Evolutionary conservation across 92 coral and sea anemone species (phyloP).

Genomic region (Nematostella vectensis): DNA sequence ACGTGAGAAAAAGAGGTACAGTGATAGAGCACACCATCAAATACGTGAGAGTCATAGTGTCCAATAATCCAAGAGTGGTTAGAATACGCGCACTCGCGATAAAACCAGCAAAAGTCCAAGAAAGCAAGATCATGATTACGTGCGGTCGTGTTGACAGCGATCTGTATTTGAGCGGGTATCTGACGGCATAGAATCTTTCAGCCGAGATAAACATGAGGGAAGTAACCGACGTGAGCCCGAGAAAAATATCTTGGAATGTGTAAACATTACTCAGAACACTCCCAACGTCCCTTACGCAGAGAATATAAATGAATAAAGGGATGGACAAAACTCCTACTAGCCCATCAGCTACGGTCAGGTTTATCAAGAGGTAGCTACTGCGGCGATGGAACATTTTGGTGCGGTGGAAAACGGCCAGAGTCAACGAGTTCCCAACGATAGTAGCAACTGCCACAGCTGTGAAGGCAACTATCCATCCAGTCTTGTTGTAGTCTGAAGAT

Average conservation of each 20-base stretch:
- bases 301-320: conserved; percentile 18
- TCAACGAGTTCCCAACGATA: conserved; percentile 18
- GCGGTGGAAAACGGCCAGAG: conserved; percentile 13
- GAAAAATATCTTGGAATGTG: conserved; percentile 22
- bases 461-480: conserved; percentile 20
- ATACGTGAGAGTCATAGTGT: conserved; percentile 18
- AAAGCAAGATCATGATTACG: conserved; percentile 1
- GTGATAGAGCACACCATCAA: conserved; percentile 14
- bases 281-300: conserved; percentile 3
- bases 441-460: conserved; percentile 13
- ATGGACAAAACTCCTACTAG: conserved; percentile 22
- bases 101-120: conserved; percentile 18
- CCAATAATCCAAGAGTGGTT: conserved; percentile 5
- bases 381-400: conserved; percentile 9
- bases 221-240: conserved; percentile 26
- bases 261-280: conserved; percentile 3
- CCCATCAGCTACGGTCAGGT: conserved; percentile 25
- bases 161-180: conserved; percentile 24
- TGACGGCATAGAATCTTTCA: conserved; percentile 29
- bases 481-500: neutral
- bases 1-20: conserved; percentile 9
- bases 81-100: conserved; percentile 9
- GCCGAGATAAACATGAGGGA: conserved; percentile 16
- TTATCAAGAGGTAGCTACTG: conserved; percentile 19
- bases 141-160: conserved; percentile 3